Base-by-base conservation (phyloP, 2,888 invertebrate genomes). In the Lacanobia oleracea region DNA sequence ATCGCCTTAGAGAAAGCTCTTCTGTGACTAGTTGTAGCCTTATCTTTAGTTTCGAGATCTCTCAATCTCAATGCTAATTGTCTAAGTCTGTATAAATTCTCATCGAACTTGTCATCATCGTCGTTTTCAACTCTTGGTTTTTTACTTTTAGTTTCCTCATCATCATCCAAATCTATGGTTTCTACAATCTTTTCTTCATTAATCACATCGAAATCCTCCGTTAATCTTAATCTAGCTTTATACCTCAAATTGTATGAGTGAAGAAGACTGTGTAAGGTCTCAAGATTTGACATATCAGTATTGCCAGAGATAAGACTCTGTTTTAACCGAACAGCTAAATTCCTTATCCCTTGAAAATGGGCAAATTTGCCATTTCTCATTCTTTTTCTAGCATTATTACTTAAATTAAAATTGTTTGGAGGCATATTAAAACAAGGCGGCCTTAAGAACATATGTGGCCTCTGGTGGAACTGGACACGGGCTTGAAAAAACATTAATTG, bases 111-210 rank as follows among this genome's bases (percentile, higher is more conserved):
- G 43, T 83, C 82, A 48, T 69, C 67, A 9, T 85, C 64, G 5
- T 86, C 79, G 43, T 88, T 80, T 18, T 83, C 79, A 6, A 79
- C 60, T 72, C 85, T 89, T 10, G 81, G 83, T 68, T 84, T 93
- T 86, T 94, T 95, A 33, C 71, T 83, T 65, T 61, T 81, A 21
- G 88, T 75, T 69, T 90, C 91, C 18, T 91, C 93, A 48, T 93
- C 94, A 64, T 92, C 93, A 21, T 94, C 93, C 18, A 95, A 71
- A 56, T 92, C 91, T 48, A 95, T 94, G 0, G 94, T 94, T 76
- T 94, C 94, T n/a, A 93, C 79, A 59, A 92, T 86, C 45, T 81
- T 85, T 61, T 91, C 91, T 68, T 91, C 90, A 64, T 88, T 85
- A 18, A 91, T 63, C 18, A 95, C 70, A 48, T 91, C 89, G 50